These are phyloP conservation scores for Ophioninae sp. DNA, from an alignment of 2,888 invertebrate species.

Conservation along the genomic window DNA sequence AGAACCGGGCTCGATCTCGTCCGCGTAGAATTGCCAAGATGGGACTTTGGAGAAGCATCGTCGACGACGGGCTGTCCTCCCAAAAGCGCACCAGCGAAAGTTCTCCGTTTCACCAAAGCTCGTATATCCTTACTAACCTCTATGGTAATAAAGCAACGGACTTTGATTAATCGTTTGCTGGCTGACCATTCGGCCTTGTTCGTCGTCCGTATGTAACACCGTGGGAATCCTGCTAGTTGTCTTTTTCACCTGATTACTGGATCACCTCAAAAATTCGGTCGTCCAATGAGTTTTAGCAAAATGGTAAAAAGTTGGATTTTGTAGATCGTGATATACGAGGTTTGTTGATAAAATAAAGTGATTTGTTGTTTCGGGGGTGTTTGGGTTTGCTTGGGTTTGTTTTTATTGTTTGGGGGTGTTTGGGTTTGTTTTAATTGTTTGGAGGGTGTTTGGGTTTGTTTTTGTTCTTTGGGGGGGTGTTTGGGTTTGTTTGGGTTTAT, in stretches of 20 bases:
- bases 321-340: no score
- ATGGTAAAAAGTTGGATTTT: no score
- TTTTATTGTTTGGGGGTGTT: no score
- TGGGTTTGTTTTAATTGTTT: no score
- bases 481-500: no score
- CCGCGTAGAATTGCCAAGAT: constrained; percentile 37
- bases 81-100: constrained; percentile 13
- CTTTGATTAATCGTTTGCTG: constrained; percentile 54
- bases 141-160: constrained; percentile 51
- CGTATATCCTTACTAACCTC: constrained; percentile 27
- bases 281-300: no score
- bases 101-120: constrained; percentile 39
- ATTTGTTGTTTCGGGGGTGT: neutral
- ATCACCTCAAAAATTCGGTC: neutral
- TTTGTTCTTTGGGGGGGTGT: no score
- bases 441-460: no score
- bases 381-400: no score
- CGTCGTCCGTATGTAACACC: neutral
- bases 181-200: constrained; percentile 9
- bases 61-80: constrained; percentile 1
- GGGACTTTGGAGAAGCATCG: constrained; percentile 33
- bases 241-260: constrained; percentile 5
- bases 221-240: neutral
- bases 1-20: constrained; percentile 29
- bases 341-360: neutral